Base-by-base conservation (phyloP, 1,140 invertebrate species). In the Bombus cullumanus region DNA sequence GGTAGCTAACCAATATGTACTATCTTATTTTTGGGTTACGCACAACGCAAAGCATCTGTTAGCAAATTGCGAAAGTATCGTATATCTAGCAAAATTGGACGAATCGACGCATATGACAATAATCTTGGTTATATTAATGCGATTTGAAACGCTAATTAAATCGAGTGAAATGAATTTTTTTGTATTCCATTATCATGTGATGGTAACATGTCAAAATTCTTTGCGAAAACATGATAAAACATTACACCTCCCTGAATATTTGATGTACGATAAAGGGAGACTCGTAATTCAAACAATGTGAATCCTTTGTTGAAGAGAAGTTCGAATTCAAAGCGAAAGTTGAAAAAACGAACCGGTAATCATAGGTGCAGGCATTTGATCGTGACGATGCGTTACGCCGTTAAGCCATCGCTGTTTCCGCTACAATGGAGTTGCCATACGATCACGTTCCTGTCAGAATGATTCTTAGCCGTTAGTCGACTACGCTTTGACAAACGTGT, bases 11-110 rank as follows among this genome's bases (percentile, higher is more conserved):
- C 64, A 62, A 68, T 53, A 76, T 81, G 62, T 78, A 79, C 71
- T 39, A 84, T 85, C 84, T 87, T 87, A 87, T 87, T 84, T 84
- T 89, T 89, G 77, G 81, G 72, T 84, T 81, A 82, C 87, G 86
- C 85, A 88, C 66, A 62, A 22, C 59, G 71, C 53, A 57, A 75
- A 76, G 81, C 85, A 75, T 81, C 77, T 77, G 74, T 86, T 76
- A 25, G 75, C 76, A 37, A 86, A 88, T 88, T 83, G 81, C 75
- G 87, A 88, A 79, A 86, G 57, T 73, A 10, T 3, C 6, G 66
- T 59, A n/a, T 15, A 80, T 69, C 62, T 25, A 47, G 64, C 15
- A n/a, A 69, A 25, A 47, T 34, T 57, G 62, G 3, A 78, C 77
- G 31, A 75, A 68, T 86, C 53, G 15, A 2, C 34, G 12, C n/a